Percentiles rank a stretch among this genome's conserved stretches.
These are phyloP conservation scores for Astur gentilis DNA, from an alignment of 2,113 vertebrate genomes.

Conservation along the genomic window DNA sequence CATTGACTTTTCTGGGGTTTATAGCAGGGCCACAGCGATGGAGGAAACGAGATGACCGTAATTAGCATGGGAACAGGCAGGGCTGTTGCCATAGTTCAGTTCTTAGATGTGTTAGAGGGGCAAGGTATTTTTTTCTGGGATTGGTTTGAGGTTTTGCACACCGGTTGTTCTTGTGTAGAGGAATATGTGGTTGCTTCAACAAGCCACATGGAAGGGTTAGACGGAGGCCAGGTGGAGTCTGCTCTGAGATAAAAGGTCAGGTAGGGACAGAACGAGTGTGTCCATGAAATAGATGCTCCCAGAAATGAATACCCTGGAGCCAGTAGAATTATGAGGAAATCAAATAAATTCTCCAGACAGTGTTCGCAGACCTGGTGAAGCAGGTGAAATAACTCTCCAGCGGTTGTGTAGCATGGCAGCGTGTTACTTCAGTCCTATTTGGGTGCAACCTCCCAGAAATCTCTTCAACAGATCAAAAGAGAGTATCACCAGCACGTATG, in stretches of 20 bases:
- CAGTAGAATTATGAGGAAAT: neutral
- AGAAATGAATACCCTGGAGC: too few relatives aligned
- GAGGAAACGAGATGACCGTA: accelerated
- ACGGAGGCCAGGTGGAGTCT: neutral
- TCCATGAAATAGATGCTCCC: accelerated
- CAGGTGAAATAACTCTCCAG: neutral
- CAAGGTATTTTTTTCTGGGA: neutral
- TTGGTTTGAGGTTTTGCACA: neutral
- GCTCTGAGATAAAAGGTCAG: neutral
- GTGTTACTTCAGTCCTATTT: accelerated
- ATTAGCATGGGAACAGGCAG: accelerated
- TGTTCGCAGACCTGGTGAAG: neutral
- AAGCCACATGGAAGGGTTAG: accelerated
- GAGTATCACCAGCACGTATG: accelerated
- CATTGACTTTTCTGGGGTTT: neutral
- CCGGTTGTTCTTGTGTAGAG: neutral
- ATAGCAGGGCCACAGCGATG: neutral
- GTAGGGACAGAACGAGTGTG: neutral
- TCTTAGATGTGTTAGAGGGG: too few relatives aligned
- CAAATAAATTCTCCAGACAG: accelerated
- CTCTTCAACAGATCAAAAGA: neutral
- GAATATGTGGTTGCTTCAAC: neutral
- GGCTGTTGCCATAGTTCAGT: neutral
- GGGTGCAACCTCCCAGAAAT: neutral
- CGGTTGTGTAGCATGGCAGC: accelerated